Conservation (phyloP, 1,140 invertebrate genomes). For the Coptotermes formosanus region DNA sequence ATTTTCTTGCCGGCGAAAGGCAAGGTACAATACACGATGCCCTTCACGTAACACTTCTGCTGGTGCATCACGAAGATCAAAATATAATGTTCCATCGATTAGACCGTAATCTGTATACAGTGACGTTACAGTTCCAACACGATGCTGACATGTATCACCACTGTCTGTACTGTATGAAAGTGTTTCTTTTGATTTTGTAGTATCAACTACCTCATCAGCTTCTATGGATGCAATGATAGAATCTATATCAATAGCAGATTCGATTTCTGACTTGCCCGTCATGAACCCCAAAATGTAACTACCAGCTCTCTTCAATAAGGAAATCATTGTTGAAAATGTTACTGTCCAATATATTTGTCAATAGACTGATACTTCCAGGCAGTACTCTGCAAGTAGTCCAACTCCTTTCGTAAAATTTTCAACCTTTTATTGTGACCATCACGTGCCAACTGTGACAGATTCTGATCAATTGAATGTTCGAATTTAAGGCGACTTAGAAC, state of each 20-base stretch:
- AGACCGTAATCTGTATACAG: conserved; percentile 29
- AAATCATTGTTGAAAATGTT: conserved; percentile 25
- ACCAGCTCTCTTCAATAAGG: conserved; percentile 1
- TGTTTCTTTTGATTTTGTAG: neutral
- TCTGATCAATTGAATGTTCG: conserved; percentile 40
- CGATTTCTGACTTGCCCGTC: neutral
- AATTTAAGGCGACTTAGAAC: conserved; percentile 34
- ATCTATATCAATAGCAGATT: neutral
- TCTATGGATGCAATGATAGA: neutral
- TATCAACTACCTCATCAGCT: neutral
- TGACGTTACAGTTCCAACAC: conserved; percentile 26
- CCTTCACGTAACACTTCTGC: conserved; percentile 19
- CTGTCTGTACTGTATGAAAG: neutral
- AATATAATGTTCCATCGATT: conserved; percentile 30
- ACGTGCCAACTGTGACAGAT: conserved; percentile 38
- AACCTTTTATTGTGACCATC: conserved; percentile 49
- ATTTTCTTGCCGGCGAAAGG: conserved; percentile 16
- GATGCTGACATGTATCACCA: conserved; percentile 21
- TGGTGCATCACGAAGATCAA: conserved; percentile 23
- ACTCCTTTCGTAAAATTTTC: conserved; percentile 47
- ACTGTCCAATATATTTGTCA: conserved; percentile 51
- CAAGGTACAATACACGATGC: conserved; percentile 21
- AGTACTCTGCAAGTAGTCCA: conserved; percentile 49
- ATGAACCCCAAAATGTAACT: neutral
- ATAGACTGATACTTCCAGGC: conserved; percentile 51